These are phyloP conservation scores for Buathra laborator DNA, from an alignment of 2,888 invertebrate genomes.

Conservation along the genomic window DNA sequence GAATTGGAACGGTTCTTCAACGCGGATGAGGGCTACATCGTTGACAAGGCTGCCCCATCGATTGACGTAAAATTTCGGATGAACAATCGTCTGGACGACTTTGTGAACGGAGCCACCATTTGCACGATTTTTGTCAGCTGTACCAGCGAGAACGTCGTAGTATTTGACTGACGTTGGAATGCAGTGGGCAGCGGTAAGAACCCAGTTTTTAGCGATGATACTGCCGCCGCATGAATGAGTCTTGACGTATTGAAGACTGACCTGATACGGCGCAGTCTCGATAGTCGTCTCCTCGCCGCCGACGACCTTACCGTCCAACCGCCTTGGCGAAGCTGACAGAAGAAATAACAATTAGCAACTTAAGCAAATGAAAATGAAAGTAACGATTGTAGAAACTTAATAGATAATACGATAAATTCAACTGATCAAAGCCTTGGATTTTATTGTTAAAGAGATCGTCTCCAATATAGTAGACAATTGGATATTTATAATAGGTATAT, in stretches of 20 bases:
- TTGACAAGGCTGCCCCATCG: constrained; percentile 60
- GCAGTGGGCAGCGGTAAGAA: constrained; percentile 88
- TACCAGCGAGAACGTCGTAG: constrained; percentile 86
- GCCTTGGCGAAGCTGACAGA: constrained; percentile 5
- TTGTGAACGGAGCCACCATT: constrained; percentile 59
- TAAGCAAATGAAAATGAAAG: neutral
- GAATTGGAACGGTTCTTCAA: constrained; percentile 85
- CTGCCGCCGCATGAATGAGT: constrained; percentile 87
- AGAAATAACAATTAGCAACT: neutral
- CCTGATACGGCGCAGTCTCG: constrained; percentile 85
- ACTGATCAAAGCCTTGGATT: neutral
- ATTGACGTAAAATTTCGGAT: constrained; percentile 26
- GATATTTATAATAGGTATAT: too few relatives aligned
- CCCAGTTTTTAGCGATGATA: constrained; percentile 85
- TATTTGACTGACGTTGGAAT: constrained; percentile 79
- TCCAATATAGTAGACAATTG: too few relatives aligned
- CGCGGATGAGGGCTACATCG: constrained; percentile 87
- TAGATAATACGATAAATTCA: neutral
- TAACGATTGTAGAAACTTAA: neutral
- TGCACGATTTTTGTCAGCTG: constrained; percentile 78
- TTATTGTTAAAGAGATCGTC: too few relatives aligned
- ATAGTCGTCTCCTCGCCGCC: constrained; percentile 83
- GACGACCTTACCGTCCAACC: constrained; percentile 22
- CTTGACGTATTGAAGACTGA: constrained; percentile 76
- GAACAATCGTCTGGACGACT: constrained; percentile 51